Conservation (phyloP, 2,888 invertebrate species). For the Cephus rjabovi region DNA sequence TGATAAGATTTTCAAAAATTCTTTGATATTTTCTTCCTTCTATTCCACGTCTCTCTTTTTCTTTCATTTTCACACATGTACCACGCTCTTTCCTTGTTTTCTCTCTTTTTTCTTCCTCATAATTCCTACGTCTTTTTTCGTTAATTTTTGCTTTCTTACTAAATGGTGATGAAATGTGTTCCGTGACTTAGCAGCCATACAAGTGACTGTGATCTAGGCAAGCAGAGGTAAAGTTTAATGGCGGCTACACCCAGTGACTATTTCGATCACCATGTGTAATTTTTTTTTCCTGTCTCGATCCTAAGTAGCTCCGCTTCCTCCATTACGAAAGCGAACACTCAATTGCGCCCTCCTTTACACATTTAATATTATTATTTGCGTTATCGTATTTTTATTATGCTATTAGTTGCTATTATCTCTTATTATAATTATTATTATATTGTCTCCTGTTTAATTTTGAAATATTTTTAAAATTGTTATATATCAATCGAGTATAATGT, state of each 20-base stretch:
- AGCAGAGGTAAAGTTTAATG: constrained; percentile 53
- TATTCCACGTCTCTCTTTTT: background rate
- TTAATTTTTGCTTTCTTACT: constrained; percentile 18
- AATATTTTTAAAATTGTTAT: constrained; percentile 60
- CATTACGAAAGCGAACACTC: background rate
- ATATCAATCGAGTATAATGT: constrained; percentile 53
- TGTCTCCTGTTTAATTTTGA: constrained; percentile 54
- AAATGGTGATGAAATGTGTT: constrained; percentile 52
- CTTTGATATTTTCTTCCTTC: constrained; percentile 23
- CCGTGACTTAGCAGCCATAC: constrained; percentile 53
- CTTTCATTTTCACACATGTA: background rate
- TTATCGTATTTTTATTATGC: constrained; percentile 41
- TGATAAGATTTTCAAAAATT: constrained; percentile 49
- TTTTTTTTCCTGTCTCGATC: constrained; percentile 31
- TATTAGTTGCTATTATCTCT: constrained; percentile 46
- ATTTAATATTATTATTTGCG: constrained; percentile 36
- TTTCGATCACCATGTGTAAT: constrained; percentile 48
- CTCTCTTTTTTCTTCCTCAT: constrained; percentile 20
- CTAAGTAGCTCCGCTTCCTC: constrained; percentile 16
- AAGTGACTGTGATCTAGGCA: constrained; percentile 61
- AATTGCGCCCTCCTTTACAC: background rate
- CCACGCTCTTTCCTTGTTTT: constrained; percentile 7
- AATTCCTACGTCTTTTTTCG: constrained; percentile 14
- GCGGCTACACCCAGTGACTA: constrained; percentile 50
- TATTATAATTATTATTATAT: constrained; percentile 51